Conservation (phyloP, 2,888 invertebrate species). For the Autographa gamma region DNA sequence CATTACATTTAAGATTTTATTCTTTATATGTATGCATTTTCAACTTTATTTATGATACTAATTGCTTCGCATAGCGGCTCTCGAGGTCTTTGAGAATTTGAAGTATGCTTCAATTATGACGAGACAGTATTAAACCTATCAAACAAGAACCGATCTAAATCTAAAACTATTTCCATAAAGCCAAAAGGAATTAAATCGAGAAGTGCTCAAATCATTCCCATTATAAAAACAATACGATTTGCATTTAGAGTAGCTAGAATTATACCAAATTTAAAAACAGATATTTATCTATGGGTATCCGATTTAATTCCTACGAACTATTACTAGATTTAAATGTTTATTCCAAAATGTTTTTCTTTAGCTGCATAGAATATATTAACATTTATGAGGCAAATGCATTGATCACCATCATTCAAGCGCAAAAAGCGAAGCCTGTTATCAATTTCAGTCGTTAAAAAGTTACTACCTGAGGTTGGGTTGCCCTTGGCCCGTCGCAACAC, state of each 20-base stretch:
- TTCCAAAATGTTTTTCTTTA: not conserved
- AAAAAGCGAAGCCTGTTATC: constrained; percentile 41
- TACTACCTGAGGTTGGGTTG: constrained; percentile 54
- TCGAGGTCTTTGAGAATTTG: not conserved
- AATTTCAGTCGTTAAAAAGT: constrained; percentile 44
- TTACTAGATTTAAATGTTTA: not conserved
- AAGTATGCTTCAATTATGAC: not conserved
- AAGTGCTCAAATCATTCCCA: not conserved
- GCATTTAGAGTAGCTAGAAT: constrained; percentile 3
- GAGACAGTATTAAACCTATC: not conserved
- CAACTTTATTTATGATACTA: not conserved
- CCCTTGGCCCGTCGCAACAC: constrained; percentile 50
- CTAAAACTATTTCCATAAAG: not conserved
- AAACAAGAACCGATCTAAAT: not conserved
- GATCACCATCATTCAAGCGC: constrained; percentile 21
- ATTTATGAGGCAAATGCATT: constrained; percentile 15
- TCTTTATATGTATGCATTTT: constrained; percentile 20
- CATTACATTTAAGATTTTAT: constrained; percentile 48
- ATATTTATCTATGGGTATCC: not conserved
- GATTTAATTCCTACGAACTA: not conserved
- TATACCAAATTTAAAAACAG: not conserved
- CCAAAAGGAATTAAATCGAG: not conserved
- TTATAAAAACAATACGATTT: constrained; percentile 7
- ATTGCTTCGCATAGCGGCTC: not conserved
- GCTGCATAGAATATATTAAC: not conserved